A percentile compares a stretch with the other conserved stretches of the same genome.
Evolutionary conservation across 2,113 vertebrate genomes (phyloP).

Genomic region (Pollimyrus isidori): DNA sequence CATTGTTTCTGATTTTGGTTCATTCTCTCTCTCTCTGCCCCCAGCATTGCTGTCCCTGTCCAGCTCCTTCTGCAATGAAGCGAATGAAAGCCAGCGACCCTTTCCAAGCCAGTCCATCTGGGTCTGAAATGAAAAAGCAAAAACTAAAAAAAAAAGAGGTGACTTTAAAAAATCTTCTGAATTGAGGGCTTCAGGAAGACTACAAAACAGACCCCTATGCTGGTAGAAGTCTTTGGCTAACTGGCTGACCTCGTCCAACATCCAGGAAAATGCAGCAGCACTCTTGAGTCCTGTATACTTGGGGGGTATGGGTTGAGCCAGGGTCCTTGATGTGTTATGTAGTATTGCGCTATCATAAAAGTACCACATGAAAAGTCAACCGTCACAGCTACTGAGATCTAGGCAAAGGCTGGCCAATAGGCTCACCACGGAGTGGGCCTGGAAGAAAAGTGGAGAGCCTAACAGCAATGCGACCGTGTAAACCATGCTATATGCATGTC

Average conservation of each 20-base stretch:
- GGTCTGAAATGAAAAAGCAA: background rate
- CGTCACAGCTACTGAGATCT: background rate
- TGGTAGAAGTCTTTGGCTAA: background rate
- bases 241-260: background rate
- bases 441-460: background rate
- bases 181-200: background rate
- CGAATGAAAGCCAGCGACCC: background rate
- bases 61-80: conserved; percentile 6
- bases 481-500: background rate
- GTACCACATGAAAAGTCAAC: background rate
- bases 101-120: background rate
- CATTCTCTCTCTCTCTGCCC: background rate
- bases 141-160: conserved; percentile 7
- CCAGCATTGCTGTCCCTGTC: background rate
- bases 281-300: background rate
- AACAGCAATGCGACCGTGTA: background rate
- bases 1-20: background rate
- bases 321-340: background rate
- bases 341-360: background rate
- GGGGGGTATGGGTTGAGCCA: background rate
- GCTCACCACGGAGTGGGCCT: background rate
- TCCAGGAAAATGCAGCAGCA: background rate
- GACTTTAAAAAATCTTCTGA: background rate
- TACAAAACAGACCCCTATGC: background rate
- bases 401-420: no score